Conservation (phyloP, 2,797 vertebrate genomes). For the Tenualosa ilisha region DNA sequence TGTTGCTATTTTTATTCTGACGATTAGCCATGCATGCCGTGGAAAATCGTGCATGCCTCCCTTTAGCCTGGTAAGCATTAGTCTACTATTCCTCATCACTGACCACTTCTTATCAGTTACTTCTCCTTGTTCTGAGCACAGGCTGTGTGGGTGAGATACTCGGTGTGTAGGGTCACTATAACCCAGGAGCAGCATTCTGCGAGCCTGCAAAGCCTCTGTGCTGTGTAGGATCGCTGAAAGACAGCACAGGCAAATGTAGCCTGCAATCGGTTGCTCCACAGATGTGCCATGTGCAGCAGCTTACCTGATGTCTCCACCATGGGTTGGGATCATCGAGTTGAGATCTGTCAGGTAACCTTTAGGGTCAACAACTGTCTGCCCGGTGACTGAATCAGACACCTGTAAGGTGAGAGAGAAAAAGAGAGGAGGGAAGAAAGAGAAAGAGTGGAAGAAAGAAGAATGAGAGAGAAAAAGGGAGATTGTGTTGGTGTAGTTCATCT, state of each 20-base stretch:
- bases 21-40: no score
- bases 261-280: not conserved
- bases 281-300: slow-evolving; percentile 16
- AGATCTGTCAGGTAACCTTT: slow-evolving; percentile 97
- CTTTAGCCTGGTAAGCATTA: no score
- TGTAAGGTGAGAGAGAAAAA: slow-evolving; percentile 52
- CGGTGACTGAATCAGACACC: slow-evolving; percentile 98
- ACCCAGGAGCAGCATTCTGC: not conserved
- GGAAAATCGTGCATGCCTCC: no score
- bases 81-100: no score
- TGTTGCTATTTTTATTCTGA: no score
- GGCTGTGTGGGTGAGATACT: not conserved
- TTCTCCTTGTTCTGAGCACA: not conserved
- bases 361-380: slow-evolving; percentile 96
- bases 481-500: no score
- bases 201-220: not conserved
- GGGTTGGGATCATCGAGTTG: slow-evolving; percentile 98
- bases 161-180: not conserved
- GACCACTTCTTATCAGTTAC: no score
- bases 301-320: slow-evolving; percentile 98
- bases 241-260: not conserved
- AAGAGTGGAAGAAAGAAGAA: not conserved
- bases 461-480: not conserved
- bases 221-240: not conserved
- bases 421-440: not conserved